Evolutionary conservation across 64 coral and sea anemone genomes (phyloP).

Genomic region (Stichodactyla mertensii): DNA sequence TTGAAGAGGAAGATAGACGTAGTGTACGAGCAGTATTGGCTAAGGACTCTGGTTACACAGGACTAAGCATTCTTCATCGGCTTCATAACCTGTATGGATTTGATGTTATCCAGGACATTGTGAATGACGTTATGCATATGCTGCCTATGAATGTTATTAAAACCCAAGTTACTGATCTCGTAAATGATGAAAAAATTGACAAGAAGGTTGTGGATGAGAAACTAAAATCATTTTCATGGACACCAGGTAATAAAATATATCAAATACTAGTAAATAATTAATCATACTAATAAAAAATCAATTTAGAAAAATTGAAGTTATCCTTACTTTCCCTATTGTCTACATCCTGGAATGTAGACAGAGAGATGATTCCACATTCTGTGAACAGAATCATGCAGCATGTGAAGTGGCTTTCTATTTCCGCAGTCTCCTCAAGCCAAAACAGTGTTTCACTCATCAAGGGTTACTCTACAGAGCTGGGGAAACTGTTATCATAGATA

Average conservation of each 20-base stretch:
- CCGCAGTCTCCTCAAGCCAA: slow-evolving; percentile 16
- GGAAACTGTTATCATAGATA: neutral
- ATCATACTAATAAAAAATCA: neutral
- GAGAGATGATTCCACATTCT: slow-evolving; percentile 2
- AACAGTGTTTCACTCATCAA: neutral
- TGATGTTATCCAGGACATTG: slow-evolving; percentile 33
- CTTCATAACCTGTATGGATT: too few relatives aligned
- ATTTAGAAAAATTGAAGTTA: slow-evolving; percentile 1
- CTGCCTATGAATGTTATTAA: slow-evolving; percentile 27
- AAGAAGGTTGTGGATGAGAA: neutral
- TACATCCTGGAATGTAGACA: neutral
- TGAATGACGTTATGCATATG: slow-evolving; percentile 24
- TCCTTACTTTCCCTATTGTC: neutral
- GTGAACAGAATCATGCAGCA: neutral
- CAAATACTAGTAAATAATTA: slow-evolving; percentile 8
- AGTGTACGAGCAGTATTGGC: too few relatives aligned
- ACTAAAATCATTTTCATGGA: slow-evolving; percentile 38
- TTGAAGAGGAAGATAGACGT: too few relatives aligned
- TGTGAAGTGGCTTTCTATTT: neutral
- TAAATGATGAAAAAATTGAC: slow-evolving; percentile 2
- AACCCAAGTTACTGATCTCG: neutral
- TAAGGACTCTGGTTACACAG: too few relatives aligned
- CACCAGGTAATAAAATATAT: slow-evolving; percentile 28
- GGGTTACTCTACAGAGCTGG: slow-evolving; percentile 10
- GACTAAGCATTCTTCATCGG: too few relatives aligned